These are phyloP conservation scores for Hirundichthys speculiger DNA, from an alignment of 2,113 vertebrate genomes.

Conservation along the genomic window DNA sequence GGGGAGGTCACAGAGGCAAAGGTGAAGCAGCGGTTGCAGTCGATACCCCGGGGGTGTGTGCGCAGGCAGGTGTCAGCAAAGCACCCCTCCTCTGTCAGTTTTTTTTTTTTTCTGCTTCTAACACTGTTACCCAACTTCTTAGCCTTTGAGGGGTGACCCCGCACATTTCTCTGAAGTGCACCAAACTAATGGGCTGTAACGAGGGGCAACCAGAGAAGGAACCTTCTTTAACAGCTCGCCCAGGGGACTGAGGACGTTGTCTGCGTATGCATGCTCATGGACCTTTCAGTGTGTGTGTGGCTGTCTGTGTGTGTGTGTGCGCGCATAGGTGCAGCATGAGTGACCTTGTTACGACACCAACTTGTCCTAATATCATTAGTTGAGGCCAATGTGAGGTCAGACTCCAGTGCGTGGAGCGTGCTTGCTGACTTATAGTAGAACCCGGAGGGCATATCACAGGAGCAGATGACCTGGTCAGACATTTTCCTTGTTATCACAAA, in stretches of 20 bases:
- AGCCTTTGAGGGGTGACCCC: conserved; percentile 66
- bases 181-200: conserved; percentile 91
- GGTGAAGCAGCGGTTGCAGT: conserved; percentile 77
- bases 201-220: conserved; percentile 87
- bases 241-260: conserved; percentile 44
- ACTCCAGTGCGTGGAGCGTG: conserved; percentile 27
- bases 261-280: conserved; percentile 33
- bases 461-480: conserved; percentile 2
- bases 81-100: conserved; percentile 33
- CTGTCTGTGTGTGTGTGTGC: conserved; percentile 38
- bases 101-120: conserved; percentile 38
- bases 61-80: conserved; percentile 64
- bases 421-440: conserved; percentile 40
- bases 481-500: conserved; percentile 56
- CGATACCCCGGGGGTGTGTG: conserved; percentile 67
- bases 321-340: conserved; percentile 75
- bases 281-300: conserved; percentile 31
- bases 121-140: conserved; percentile 75
- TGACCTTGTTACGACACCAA: conserved; percentile 86
- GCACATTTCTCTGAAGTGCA: conserved; percentile 70
- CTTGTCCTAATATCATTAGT: conserved; percentile 94
- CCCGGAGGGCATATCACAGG: conserved; percentile 36
- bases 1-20: conserved; percentile 74
- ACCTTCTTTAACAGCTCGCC: conserved; percentile 85
- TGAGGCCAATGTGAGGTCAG: conserved; percentile 84